Conservation (phyloP, 2,888 invertebrate genomes). For the Hemaris fuciformis region DNA sequence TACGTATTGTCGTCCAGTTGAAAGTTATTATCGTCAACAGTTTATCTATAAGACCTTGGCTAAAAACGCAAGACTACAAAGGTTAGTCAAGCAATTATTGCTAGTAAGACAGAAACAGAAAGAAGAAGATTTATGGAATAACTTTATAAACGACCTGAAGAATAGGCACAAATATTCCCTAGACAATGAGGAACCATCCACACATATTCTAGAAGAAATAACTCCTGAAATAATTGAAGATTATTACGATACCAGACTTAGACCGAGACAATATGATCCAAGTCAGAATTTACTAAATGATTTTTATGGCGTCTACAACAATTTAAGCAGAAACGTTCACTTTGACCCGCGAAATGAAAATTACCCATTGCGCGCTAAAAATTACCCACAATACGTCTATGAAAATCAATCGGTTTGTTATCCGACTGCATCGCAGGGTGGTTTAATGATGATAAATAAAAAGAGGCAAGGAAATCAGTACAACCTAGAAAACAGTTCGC, state of each 20-base stretch:
- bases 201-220: slow-evolving; percentile 24
- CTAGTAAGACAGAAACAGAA: slow-evolving; percentile 49
- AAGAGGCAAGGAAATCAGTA: slow-evolving; percentile 27
- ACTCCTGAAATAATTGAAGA: slow-evolving; percentile 36
- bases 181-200: slow-evolving; percentile 16
- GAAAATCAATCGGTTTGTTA: slow-evolving; percentile 37
- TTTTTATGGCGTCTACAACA: slow-evolving; percentile 29
- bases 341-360: slow-evolving; percentile 8
- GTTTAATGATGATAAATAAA: slow-evolving; percentile 35
- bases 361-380: neutral
- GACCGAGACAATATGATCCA: slow-evolving; percentile 29
- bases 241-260: slow-evolving; percentile 31
- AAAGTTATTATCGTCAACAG: slow-evolving; percentile 41
- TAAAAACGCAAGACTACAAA: slow-evolving; percentile 49
- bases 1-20: slow-evolving; percentile 49
- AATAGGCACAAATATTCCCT: slow-evolving; percentile 41
- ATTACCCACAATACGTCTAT: slow-evolving; percentile 19
- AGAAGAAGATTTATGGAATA: slow-evolving; percentile 54
- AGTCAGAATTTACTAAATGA: slow-evolving; percentile 41
- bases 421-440: slow-evolving; percentile 50
- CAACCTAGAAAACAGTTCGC: slow-evolving; percentile 16
- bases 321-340: neutral
- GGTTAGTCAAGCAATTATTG: slow-evolving; percentile 45
- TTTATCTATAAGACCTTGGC: slow-evolving; percentile 47
- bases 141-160: slow-evolving; percentile 58